Conservation (phyloP, 1,140 invertebrate genomes). For the Acromyrmex charruanus region DNA sequence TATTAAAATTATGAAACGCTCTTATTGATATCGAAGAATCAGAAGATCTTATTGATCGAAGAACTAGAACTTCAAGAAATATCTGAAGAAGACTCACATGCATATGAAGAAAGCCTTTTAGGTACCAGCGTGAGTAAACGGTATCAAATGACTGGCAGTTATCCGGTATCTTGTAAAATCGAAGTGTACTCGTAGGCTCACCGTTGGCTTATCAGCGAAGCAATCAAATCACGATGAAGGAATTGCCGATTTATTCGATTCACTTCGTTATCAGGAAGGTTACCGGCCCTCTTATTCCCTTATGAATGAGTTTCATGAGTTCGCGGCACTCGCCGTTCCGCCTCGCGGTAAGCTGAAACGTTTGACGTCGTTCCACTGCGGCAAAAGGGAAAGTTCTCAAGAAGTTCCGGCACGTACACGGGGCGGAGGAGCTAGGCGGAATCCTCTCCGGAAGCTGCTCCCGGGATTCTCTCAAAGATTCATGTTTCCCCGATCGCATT, state of each 20-base stretch:
- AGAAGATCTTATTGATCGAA: not conserved
- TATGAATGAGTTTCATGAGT: constrained; percentile 33
- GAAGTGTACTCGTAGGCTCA: not conserved
- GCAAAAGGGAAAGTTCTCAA: constrained; percentile 60
- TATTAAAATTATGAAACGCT: not conserved
- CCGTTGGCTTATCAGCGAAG: not conserved
- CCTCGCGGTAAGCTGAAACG: constrained; percentile 16
- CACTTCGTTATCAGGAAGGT: not conserved
- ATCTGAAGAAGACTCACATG: not conserved
- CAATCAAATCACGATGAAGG: not conserved
- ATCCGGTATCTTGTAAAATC: not conserved
- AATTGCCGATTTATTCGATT: not conserved
- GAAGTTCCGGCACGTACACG: constrained; percentile 47
- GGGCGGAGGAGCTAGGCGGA: not conserved
- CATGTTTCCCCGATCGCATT: constrained; percentile 42
- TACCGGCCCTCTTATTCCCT: not conserved
- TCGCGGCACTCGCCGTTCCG: not conserved
- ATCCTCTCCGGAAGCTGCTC: not conserved
- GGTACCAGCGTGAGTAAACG: not conserved
- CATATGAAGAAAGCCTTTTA: constrained; percentile 12
- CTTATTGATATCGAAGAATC: not conserved
- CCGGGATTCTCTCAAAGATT: constrained; percentile 36
- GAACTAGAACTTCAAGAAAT: not conserved
- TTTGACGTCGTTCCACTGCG: constrained; percentile 49
- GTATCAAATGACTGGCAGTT: not conserved